These are phyloP conservation scores for Halictus quadricinctus DNA, from an alignment of 2,888 invertebrate genomes.

Conservation along the genomic window DNA sequence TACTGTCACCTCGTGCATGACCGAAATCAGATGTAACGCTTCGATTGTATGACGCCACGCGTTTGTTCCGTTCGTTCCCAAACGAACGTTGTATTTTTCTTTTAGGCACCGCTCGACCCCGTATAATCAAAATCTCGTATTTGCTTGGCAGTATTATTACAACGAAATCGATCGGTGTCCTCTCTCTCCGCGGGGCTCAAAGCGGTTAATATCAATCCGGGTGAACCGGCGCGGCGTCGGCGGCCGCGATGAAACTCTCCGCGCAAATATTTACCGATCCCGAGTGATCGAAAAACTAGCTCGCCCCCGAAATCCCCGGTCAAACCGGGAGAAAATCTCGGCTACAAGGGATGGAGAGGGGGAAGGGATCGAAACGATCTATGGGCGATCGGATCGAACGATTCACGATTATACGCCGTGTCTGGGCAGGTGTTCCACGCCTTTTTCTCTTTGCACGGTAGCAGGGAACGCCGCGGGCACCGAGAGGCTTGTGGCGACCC, in stretches of 20 bases:
- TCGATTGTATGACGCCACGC: not conserved
- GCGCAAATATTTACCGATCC: constrained; percentile 36
- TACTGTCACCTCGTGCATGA: too few species aligned
- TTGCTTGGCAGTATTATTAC: constrained; percentile 37
- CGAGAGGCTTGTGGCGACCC: constrained; percentile 33
- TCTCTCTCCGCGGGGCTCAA: not conserved
- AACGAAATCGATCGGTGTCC: constrained; percentile 36
- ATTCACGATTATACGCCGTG: constrained; percentile 48
- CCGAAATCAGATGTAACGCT: too few species aligned
- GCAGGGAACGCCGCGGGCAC: constrained; percentile 13
- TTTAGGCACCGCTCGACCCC: not conserved
- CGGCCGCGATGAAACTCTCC: not conserved
- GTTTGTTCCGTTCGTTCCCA: not conserved
- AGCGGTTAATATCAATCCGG: constrained; percentile 16
- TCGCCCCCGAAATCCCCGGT: not conserved
- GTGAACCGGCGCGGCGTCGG: not conserved
- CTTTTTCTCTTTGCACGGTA: constrained; percentile 30
- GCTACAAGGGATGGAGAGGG: not conserved
- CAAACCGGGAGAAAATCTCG: not conserved
- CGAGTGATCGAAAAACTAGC: constrained; percentile 29
- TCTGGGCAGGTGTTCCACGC: constrained; percentile 47
- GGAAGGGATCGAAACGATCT: not conserved
- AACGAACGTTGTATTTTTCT: constrained; percentile 12
- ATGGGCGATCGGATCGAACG: constrained; percentile 23
- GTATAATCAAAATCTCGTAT: constrained; percentile 1